phyloP scores from a whole-genome alignment of 2,888 invertebrate genomes.

The Dorcus hopei region DNA sequence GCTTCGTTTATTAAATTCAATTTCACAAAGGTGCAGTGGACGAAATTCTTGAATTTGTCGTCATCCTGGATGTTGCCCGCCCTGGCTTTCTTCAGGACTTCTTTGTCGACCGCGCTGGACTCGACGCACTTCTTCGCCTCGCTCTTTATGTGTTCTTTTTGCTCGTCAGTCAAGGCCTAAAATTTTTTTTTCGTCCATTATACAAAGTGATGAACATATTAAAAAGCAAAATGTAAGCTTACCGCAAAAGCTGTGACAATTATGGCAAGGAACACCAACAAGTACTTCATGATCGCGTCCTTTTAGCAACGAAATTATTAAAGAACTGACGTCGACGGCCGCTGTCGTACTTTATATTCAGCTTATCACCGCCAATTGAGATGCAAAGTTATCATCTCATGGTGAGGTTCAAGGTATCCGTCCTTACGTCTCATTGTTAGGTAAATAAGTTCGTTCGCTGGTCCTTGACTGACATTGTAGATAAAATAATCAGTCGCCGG shows the following conservation, averaged over 20 bases:
- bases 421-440: too few species aligned
- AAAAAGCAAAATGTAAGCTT: background rate
- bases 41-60: slow-evolving; percentile 49
- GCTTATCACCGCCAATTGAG: too few species aligned
- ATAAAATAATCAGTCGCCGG: too few species aligned
- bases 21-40: slow-evolving; percentile 52
- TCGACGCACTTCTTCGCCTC: slow-evolving; percentile 32
- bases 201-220: background rate
- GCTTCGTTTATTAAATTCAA: slow-evolving; percentile 48
- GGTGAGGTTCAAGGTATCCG: too few species aligned
- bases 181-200: background rate
- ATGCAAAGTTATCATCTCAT: too few species aligned
- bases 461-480: too few species aligned
- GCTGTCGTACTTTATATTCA: too few species aligned
- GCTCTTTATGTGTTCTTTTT: slow-evolving; percentile 27
- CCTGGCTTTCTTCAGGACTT: slow-evolving; percentile 24
- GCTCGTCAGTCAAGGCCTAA: slow-evolving; percentile 29
- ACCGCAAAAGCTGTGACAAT: background rate
- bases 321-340: too few species aligned
- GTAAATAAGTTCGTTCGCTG: too few species aligned
- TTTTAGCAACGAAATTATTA: too few species aligned
- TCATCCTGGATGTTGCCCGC: slow-evolving; percentile 51
- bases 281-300: background rate
- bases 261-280: background rate
- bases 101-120: slow-evolving; percentile 40